Conservation (phyloP, 2,888 invertebrate species). For the Thecophora atra region DNA sequence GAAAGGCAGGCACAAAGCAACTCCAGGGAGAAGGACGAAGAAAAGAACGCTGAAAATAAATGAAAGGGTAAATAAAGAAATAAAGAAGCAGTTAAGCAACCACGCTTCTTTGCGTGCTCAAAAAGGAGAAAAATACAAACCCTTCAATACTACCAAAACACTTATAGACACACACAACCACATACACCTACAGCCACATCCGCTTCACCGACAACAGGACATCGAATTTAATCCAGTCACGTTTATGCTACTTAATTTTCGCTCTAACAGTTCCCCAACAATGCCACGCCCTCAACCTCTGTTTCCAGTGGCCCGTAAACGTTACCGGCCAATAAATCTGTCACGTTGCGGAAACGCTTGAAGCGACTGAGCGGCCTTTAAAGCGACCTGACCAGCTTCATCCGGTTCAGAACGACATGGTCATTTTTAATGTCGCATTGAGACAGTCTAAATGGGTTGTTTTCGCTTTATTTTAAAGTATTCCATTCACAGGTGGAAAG, state of each 20-base stretch:
- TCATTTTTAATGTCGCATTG: constrained; percentile 28
- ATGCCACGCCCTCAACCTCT: background rate
- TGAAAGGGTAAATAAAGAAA: constrained; percentile 3
- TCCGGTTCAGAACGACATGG: constrained; percentile 14
- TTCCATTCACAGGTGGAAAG: too few relatives aligned
- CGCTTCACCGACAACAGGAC: constrained; percentile 18
- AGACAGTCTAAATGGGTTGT: constrained; percentile 1
- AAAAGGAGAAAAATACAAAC: constrained; percentile 11
- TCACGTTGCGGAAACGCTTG: constrained; percentile 29
- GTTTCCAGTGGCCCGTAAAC: background rate
- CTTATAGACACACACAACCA: background rate
- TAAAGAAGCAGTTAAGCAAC: background rate
- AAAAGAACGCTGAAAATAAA: background rate
- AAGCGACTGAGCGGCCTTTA: constrained; percentile 11
- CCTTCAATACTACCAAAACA: too few relatives aligned
- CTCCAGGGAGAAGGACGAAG: background rate
- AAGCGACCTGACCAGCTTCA: constrained; percentile 20
- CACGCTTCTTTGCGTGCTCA: background rate
- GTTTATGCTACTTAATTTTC: constrained; percentile 34
- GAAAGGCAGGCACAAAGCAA: background rate
- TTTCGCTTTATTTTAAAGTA: too few relatives aligned
- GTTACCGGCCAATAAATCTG: constrained; percentile 18
- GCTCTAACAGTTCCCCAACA: constrained; percentile 25
- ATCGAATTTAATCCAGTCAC: constrained; percentile 33
- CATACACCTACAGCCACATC: background rate